phyloP scores from a whole-genome alignment of 37 sponge, comb jelly and placozoan species.

The Beroe ovata region DNA sequence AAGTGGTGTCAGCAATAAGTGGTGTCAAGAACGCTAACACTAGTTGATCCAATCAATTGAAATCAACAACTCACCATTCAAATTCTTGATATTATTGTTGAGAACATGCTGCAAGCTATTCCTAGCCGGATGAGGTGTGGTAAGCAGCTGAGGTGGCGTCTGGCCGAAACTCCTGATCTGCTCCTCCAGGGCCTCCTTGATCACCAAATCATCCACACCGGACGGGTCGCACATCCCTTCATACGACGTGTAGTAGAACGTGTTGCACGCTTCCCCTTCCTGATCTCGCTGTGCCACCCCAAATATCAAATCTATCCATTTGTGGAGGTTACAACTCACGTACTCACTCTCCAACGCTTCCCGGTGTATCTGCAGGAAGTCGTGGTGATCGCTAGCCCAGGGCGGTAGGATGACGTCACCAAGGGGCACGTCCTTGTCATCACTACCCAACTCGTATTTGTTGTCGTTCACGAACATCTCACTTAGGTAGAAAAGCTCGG shows the following conservation, averaged over 20 bases:
- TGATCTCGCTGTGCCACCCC: constrained; percentile 28
- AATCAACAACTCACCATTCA: constrained; percentile 31
- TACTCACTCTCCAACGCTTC: constrained; percentile 62
- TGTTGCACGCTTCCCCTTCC: background rate
- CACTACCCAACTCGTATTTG: constrained; percentile 73
- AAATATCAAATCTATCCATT: constrained; percentile 65
- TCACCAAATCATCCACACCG: constrained; percentile 21
- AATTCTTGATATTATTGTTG: constrained; percentile 42
- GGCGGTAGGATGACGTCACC: constrained; percentile 80
- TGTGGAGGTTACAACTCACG: constrained; percentile 40
- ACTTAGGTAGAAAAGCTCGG: constrained; percentile 86
- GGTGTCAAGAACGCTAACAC: background rate
- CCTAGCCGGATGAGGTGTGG: constrained; percentile 81
- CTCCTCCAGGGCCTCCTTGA: constrained; percentile 79
- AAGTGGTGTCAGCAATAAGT: background rate
- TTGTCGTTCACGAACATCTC: constrained; percentile 84
- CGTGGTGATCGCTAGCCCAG: constrained; percentile 74
- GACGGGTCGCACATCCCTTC: constrained; percentile 44
- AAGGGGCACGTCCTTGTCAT: constrained; percentile 72
- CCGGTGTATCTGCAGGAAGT: constrained; percentile 52
- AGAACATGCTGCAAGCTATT: constrained; percentile 65
- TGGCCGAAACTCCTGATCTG: constrained; percentile 88
- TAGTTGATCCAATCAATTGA: background rate
- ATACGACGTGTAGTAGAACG: constrained; percentile 58
- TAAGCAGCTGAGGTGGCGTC: constrained; percentile 83